These are phyloP conservation scores for Melanostoma scalare DNA, from an alignment of 2,888 invertebrate genomes.

Conservation along the genomic window DNA sequence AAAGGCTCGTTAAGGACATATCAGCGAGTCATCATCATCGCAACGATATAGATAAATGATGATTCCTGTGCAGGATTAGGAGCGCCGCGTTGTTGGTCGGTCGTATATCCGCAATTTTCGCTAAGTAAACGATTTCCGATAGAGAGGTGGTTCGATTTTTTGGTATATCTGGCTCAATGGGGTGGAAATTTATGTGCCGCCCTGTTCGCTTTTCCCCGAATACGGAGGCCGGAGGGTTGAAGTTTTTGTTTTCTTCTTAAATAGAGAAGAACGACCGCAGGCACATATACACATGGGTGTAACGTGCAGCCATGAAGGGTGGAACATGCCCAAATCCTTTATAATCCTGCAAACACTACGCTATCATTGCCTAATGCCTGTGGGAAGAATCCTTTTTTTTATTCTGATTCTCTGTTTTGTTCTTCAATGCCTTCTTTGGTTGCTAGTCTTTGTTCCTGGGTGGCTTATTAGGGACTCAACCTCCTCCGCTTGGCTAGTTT, in stretches of 20 bases:
- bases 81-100: slow-evolving; percentile 52
- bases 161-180: slow-evolving; percentile 63
- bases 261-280: slow-evolving; percentile 40
- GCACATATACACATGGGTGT: slow-evolving; percentile 49
- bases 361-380: slow-evolving; percentile 72
- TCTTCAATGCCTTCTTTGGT: slow-evolving; percentile 25
- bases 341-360: slow-evolving; percentile 71
- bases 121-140: slow-evolving; percentile 73
- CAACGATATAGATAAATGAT: slow-evolving; percentile 70
- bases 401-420: slow-evolving; percentile 9
- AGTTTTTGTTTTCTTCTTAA: slow-evolving; percentile 16
- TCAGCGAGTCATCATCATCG: slow-evolving; percentile 70
- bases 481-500: slow-evolving; percentile 67
- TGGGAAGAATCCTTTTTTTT: slow-evolving; percentile 71
- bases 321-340: slow-evolving; percentile 72
- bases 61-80: slow-evolving; percentile 73
- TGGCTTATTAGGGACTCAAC: slow-evolving; percentile 71
- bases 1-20: slow-evolving; percentile 72
- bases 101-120: slow-evolving; percentile 65
- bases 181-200: slow-evolving; percentile 68
- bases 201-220: slow-evolving; percentile 1
- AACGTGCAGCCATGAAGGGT: slow-evolving; percentile 49
- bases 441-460: slow-evolving; percentile 60
- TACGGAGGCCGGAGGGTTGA: slow-evolving; percentile 38
- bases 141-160: slow-evolving; percentile 70